These are phyloP conservation scores for Psix sp. DNA, from an alignment of 1,140 invertebrate species.

Conservation along the genomic window DNA sequence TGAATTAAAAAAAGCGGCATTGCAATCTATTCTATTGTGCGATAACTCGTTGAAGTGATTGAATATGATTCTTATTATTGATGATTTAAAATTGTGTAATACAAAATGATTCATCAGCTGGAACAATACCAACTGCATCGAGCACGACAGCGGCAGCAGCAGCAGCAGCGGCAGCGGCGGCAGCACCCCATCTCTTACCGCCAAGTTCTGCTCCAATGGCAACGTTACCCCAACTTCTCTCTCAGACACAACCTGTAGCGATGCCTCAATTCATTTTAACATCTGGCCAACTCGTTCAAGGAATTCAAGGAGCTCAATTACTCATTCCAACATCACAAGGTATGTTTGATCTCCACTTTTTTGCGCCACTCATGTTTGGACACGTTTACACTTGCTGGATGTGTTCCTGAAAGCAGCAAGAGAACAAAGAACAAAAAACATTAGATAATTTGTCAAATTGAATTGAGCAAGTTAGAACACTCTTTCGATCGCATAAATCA, in stretches of 20 bases:
- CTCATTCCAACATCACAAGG: constrained; percentile 96
- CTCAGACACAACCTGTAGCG: constrained; percentile 83
- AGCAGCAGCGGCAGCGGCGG: constrained; percentile 74
- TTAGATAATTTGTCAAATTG: neutral
- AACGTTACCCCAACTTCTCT: constrained; percentile 78
- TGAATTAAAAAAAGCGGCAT: too few relatives aligned
- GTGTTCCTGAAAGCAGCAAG: too few relatives aligned
- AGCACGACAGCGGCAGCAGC: constrained; percentile 74
- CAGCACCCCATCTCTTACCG: constrained; percentile 71
- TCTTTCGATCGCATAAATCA: too few relatives aligned
- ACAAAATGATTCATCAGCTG: constrained; percentile 66
- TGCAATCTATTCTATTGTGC: too few relatives aligned
- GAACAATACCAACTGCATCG: constrained; percentile 74
- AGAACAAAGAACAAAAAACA: neutral
- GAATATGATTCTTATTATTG: too few relatives aligned
- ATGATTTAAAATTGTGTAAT: constrained; percentile 44
- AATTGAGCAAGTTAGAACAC: too few relatives aligned
- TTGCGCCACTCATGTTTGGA: constrained; percentile 7
- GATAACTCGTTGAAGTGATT: neutral
- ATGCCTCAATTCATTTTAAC: constrained; percentile 94
- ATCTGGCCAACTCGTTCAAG: constrained; percentile 92
- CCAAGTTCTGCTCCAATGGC: constrained; percentile 74
- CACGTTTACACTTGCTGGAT: neutral
- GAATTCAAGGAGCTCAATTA: constrained; percentile 93
- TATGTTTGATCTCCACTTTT: constrained; percentile 69